Evolutionary conservation across 2,797 vertebrate genomes (phyloP), one percentile per base, ranked within the genome.

Genomic region (Decapterus maruadsi): DNA sequence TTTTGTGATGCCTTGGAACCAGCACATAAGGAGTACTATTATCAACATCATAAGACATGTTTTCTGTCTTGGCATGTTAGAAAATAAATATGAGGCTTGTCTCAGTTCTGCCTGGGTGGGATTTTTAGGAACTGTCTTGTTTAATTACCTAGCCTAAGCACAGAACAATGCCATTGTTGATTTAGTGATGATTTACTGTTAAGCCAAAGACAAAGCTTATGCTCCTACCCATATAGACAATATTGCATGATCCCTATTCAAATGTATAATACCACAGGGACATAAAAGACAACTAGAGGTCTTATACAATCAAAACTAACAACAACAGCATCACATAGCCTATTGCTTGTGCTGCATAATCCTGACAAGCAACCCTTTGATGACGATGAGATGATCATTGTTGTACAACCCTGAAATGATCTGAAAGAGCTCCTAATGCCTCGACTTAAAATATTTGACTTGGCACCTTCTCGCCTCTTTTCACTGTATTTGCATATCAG

Each of bases 401-500:
- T 88, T 86, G 51, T 68, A 83, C 84, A 86, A 78, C 36, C 61
- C 50, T 10, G 58, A 62, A 66, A 83, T 76, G 78, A 50, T 88
- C 77, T 84, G 56, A 85, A 77, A 66, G 72, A 78, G 48, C 75
- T 75, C 43, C 51, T 81, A 84, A 81, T 85, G 70, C 72, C 77
- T 61, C n/a, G 14, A 54, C 71, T 88, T 87, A 80, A 85, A 84
- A 86, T 85, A 88, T 90, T 78, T 87, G 73, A 83, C 74, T 89
- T 91, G 85, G 85, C 85, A 85, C 48, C 26, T 58, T 81, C 50
- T 77, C 67, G 45, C 85, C 81, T 81, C 76, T 40, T 10, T 45
- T 54, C 1, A 1, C 26, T 16, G 4, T 3, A 89, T 92, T 92
- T 92, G 82, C 89, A 92, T 92, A 92, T 89, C 80, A 78, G 81